phyloP scores from a whole-genome alignment of 2,888 invertebrate genomes.

The Epinotia bilunana region DNA sequence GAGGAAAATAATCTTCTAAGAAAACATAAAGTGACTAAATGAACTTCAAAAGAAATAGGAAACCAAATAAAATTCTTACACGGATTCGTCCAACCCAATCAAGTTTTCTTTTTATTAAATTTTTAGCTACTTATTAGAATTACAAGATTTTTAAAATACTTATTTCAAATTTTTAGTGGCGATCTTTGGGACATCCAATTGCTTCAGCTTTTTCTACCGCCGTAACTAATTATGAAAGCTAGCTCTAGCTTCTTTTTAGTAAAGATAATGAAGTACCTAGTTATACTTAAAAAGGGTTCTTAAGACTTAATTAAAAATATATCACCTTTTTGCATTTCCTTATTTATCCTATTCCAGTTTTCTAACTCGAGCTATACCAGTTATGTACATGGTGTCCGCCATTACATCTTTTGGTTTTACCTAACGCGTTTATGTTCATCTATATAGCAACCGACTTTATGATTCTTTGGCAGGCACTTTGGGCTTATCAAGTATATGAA shows the following conservation, averaged over 20 bases:
- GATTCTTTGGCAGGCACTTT: slow-evolving; percentile 68
- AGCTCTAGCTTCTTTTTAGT: slow-evolving; percentile 36
- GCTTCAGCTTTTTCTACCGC: slow-evolving; percentile 16
- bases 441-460: slow-evolving; percentile 19
- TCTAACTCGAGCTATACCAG: slow-evolving; percentile 45
- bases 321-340: slow-evolving; percentile 49
- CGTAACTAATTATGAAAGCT: slow-evolving; percentile 11
- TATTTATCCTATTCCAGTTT: slow-evolving; percentile 45
- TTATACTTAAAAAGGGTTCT: slow-evolving; percentile 27
- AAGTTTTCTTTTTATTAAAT: slow-evolving; percentile 45
- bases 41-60: not conserved
- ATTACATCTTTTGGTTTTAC: slow-evolving; percentile 33
- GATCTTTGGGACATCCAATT: slow-evolving; percentile 22
- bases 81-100: slow-evolving; percentile 24
- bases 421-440: slow-evolving; percentile 19
- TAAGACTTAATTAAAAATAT: slow-evolving; percentile 49
- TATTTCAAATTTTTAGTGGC: slow-evolving; percentile 24
- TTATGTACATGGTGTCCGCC: slow-evolving; percentile 4
- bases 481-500: slow-evolving; percentile 47
- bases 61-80: slow-evolving; percentile 1
- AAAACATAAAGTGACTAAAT: not conserved
- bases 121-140: slow-evolving; percentile 45
- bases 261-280: slow-evolving; percentile 23
- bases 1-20: not conserved
- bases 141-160: slow-evolving; percentile 4